phyloP scores from a whole-genome alignment of 1,140 invertebrate genomes.

The Planococcus citri region DNA sequence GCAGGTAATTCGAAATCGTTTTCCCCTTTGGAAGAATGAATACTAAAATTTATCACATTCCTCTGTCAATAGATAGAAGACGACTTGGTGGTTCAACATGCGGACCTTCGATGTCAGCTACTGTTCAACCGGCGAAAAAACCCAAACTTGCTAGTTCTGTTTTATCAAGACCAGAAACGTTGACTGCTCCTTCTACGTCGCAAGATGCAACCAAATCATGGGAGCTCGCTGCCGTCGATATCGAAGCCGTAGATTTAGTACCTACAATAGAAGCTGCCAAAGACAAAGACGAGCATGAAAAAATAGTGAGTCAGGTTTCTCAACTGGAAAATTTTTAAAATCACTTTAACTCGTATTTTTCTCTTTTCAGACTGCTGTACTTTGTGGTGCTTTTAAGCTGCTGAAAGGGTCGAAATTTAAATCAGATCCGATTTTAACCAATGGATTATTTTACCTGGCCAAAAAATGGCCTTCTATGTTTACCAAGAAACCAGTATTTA shows the following conservation, averaged over 20 bases:
- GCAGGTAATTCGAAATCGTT: constrained; percentile 30
- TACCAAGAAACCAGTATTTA: constrained; percentile 60
- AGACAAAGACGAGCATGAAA: constrained; percentile 48
- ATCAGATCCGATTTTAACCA: constrained; percentile 62
- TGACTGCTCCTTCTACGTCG: neutral
- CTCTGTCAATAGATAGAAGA: constrained; percentile 20
- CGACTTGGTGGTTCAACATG: neutral
- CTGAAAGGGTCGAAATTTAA: constrained; percentile 57
- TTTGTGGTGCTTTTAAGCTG: constrained; percentile 48
- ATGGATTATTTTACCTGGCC: constrained; percentile 65
- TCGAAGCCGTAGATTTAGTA: constrained; percentile 46
- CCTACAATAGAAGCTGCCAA: constrained; percentile 42
- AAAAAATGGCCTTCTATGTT: constrained; percentile 69
- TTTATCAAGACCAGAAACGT: neutral
- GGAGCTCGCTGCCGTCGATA: constrained; percentile 44
- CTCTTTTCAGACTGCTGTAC: constrained; percentile 34
- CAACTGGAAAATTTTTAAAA: neutral
- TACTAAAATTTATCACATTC: neutral
- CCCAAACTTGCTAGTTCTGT: constrained; percentile 31
- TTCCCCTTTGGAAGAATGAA: neutral
- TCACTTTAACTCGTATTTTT: constrained; percentile 14
- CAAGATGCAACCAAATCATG: constrained; percentile 38
- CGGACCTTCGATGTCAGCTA: constrained; percentile 31
- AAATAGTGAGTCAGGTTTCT: constrained; percentile 38
- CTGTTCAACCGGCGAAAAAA: constrained; percentile 36